Base-by-base conservation (phyloP, 2,113 vertebrate species). In the Rutilus rutilus region DNA sequence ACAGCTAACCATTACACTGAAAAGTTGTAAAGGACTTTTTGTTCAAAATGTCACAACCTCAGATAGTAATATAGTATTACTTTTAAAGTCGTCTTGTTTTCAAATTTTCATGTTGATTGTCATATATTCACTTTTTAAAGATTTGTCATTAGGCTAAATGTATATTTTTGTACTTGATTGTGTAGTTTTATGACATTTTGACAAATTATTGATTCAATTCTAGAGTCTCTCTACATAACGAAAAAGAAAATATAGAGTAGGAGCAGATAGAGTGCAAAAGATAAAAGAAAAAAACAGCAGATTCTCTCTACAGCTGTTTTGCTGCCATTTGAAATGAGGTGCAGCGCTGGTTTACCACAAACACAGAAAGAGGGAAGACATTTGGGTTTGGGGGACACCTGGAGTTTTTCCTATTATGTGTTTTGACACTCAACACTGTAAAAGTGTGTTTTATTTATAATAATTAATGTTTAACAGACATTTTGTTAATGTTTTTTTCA, bases 281-380 rank as follows among this genome's bases (percentile, higher is more conserved):
- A 59, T 69, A 54, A 9, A 25, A 83, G 30, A 19, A 36, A 69
- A 27, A 17, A 52, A 83, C 52, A 85, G 87, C 88, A 92, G 89
- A 91, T 86, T 90, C 84, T 88, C 85, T 90, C 69, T 91, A 91
- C 95, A 95, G 94, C 93, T 95, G 94, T 88, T 87, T 82, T 86
- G 91, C 91, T 91, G 89, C 90, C 84, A 89, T 92, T 91, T 91
- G 89, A 94, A 84, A 94, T 93, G 91, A 93, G 93, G 91, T 93
- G 92, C 93, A 92, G 91, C 92, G 92, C 90, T 94, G 94, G 93
- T 94, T 95, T 93, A 93, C 90, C 91, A 90, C 92, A 91, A 90
- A 90, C 74, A 91, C 88, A 82, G 82, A 91, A 91, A 88, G 78
- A 69, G 88, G 88, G 91, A 88, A 88, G 87, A 87, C 89, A 89